phyloP scores from a whole-genome alignment of 2,113 vertebrate genomes.

The Propithecus coquereli region DNA sequence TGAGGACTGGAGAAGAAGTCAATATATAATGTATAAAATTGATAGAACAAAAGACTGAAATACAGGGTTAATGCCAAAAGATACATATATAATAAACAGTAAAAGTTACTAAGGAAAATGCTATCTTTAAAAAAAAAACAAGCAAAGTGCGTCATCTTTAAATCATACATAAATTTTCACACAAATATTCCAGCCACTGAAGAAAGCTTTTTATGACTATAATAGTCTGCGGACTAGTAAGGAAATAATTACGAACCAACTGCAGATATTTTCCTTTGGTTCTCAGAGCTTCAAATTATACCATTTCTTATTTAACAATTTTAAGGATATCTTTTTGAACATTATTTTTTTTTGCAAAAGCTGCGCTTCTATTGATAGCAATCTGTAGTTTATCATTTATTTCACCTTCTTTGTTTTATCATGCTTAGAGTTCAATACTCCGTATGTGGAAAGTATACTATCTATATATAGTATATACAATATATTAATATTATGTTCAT shows the following conservation, averaged over 20 bases:
- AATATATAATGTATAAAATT: neutral
- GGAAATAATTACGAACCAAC: neutral
- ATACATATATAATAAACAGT: neutral
- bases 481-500: neutral
- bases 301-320: neutral
- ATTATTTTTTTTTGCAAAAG: neutral
- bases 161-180: conserved; percentile 1
- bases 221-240: neutral
- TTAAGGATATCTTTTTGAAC: neutral
- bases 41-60: neutral
- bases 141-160: neutral
- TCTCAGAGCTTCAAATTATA: conserved; percentile 1
- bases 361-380: neutral
- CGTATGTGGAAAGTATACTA: no score
- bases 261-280: neutral
- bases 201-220: neutral
- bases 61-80: neutral
- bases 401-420: neutral
- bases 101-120: neutral
- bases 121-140: neutral
- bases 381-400: neutral
- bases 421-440: neutral
- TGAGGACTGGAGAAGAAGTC: neutral
- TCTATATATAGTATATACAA: no score
- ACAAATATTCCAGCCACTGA: neutral